These are phyloP conservation scores for Ammodytes marinus DNA, from an alignment of 2,113 vertebrate species.

Conservation along the genomic window DNA sequence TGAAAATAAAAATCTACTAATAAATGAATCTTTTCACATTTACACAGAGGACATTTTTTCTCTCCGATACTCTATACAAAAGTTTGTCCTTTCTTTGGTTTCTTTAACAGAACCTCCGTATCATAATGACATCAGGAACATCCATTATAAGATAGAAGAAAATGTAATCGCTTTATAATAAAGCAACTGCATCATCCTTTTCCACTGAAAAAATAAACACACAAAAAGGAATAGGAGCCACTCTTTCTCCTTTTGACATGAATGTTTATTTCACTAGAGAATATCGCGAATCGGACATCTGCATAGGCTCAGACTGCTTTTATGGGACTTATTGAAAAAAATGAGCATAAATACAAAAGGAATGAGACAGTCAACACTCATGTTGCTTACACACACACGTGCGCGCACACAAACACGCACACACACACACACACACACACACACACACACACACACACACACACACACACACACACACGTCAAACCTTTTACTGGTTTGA, in stretches of 20 bases:
- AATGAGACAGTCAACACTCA: slow-evolving; percentile 64
- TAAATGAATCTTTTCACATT: background rate
- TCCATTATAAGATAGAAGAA: slow-evolving; percentile 6
- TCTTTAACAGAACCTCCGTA: background rate
- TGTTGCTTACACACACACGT: slow-evolving; percentile 30
- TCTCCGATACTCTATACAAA: background rate
- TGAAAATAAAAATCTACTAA: slow-evolving; percentile 12
- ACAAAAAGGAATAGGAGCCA: slow-evolving; percentile 24
- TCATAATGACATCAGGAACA: background rate
- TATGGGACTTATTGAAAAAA: slow-evolving; percentile 46
- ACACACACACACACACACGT: slow-evolving; percentile 12
- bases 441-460: slow-evolving; percentile 32
- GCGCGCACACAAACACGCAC: background rate
- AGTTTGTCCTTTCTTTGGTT: background rate
- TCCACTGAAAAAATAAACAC: slow-evolving; percentile 48
- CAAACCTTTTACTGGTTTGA: slow-evolving; percentile 65
- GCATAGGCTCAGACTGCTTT: slow-evolving; percentile 27
- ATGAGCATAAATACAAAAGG: slow-evolving; percentile 58
- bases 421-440: slow-evolving; percentile 19
- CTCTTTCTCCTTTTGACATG: slow-evolving; percentile 8
- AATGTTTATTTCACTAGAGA: slow-evolving; percentile 60
- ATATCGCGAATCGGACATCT: slow-evolving; percentile 59
- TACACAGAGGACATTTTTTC: background rate
- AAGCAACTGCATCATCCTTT: slow-evolving; percentile 13
- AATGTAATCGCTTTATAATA: slow-evolving; percentile 16